These are phyloP conservation scores for Polyodon spathula DNA, from an alignment of 2,113 vertebrate genomes.

Conservation along the genomic window DNA sequence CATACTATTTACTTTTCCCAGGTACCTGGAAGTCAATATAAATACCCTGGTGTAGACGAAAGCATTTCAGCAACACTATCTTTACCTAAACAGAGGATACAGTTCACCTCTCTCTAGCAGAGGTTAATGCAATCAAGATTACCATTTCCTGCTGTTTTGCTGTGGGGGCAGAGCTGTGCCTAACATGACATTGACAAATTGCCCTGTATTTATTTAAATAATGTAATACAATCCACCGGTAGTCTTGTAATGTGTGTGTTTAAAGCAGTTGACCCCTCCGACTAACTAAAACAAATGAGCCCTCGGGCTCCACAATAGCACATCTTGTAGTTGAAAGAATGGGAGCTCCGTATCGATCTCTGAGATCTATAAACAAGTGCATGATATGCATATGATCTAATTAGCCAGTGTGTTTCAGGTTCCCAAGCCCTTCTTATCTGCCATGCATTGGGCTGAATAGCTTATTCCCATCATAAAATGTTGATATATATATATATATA, in stretches of 20 bases:
- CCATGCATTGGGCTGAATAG: too few species aligned
- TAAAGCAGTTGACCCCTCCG: conserved; percentile 69
- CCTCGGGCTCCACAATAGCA: conserved; percentile 41
- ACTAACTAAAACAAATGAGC: conserved; percentile 81
- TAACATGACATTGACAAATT: conserved; percentile 95
- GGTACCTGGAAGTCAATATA: too few species aligned
- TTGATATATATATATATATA: too few species aligned
- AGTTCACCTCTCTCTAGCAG: conserved; percentile 57
- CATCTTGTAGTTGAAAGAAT: conserved; percentile 38
- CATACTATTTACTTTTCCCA: too few species aligned
- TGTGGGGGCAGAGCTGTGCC: conserved; percentile 57
- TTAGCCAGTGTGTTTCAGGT: too few species aligned
- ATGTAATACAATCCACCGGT: conserved; percentile 77
- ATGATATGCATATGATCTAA: not conserved
- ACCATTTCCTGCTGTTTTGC: conserved; percentile 72
- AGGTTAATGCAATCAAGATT: conserved; percentile 80
- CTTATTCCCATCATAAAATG: too few species aligned
- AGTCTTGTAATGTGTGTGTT: conserved; percentile 78
- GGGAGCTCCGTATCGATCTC: conserved; percentile 16
- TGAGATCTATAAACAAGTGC: conserved; percentile 15
- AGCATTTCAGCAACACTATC: conserved; percentile 45
- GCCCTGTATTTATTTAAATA: conserved; percentile 93
- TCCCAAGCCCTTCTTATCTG: too few species aligned
- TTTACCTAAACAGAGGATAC: conserved; percentile 55
- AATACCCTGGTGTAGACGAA: not conserved